These are phyloP conservation scores for Dromius quadrimaculatus DNA, from an alignment of 2,888 invertebrate species.

Conservation along the genomic window DNA sequence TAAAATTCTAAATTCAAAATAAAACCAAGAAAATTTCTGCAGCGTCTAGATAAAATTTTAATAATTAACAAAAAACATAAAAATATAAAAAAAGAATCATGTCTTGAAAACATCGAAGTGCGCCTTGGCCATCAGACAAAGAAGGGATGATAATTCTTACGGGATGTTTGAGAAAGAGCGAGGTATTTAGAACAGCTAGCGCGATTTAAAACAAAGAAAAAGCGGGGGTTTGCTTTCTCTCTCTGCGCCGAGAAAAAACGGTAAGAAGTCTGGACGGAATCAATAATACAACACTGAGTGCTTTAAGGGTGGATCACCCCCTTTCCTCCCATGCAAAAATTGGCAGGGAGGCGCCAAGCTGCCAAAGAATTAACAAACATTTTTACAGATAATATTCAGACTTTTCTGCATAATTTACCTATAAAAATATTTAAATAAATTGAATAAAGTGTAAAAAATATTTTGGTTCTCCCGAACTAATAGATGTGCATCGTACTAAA, in stretches of 20 bases:
- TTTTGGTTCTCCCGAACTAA: too few relatives aligned
- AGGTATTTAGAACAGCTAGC: slow-evolving; percentile 13
- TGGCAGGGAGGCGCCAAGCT: too few relatives aligned
- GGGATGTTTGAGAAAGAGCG: slow-evolving; percentile 1
- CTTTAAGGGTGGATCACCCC: slow-evolving; percentile 9
- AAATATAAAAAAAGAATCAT: slow-evolving; percentile 43
- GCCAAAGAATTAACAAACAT: too few relatives aligned
- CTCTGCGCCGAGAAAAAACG: slow-evolving; percentile 26
- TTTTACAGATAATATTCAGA: too few relatives aligned
- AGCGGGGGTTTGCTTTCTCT: slow-evolving; percentile 26
- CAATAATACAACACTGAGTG: slow-evolving; percentile 47
- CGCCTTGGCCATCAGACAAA: slow-evolving; percentile 20
- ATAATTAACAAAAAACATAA: slow-evolving; percentile 39
- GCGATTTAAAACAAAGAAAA: slow-evolving; percentile 50
- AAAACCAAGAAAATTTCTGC: background rate
- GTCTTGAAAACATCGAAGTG: slow-evolving; percentile 41
- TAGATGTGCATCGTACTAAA: too few relatives aligned
- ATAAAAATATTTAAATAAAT: too few relatives aligned
- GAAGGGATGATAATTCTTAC: background rate
- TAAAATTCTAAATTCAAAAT: slow-evolving; percentile 1
- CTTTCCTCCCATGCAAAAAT: too few relatives aligned
- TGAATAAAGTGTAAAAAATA: too few relatives aligned
- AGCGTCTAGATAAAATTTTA: slow-evolving; percentile 26
- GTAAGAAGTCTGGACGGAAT: slow-evolving; percentile 30
- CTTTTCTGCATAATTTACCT: too few relatives aligned